Evolutionary conservation across 2,797 vertebrate genomes (phyloP), one percentile per base, ranked within the genome.

Genomic region (Jordanella pulchra): DNA sequence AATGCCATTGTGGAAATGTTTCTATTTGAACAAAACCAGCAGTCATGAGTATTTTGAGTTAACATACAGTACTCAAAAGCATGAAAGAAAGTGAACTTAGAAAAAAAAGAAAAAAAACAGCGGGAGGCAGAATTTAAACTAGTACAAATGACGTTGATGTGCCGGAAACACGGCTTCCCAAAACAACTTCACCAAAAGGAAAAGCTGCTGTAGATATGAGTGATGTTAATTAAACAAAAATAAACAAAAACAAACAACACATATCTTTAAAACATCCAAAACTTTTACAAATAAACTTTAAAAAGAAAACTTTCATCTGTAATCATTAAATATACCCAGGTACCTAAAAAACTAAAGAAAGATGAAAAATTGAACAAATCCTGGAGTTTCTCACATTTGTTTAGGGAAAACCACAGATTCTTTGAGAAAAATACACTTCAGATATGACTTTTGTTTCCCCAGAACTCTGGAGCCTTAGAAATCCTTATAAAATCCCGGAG

Each of bases 51-150:
- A 77, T 9, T 56, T 56, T 77, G n/a, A 70, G 48, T 69, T 53
- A 51, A 71, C 18, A 21, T 39, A 44, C 10, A 5, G 45, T 48
- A 27, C n/a, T n/a, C n/a, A n/a, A 32, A 75, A 73, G 69, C 0
- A 1, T 76, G 67, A 70, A 47, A 65, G 76, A 60, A 81, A 44
- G 30, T 3, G 32, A 76, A 56, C 35, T 3, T 67, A 44, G 56
- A 28, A 54, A 81, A 77, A 45, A 60, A 78, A 76, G 73, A 75
- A 78, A 71, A 78, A 81, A 69, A 71, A 82, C 86, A 83, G 81
- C 50, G 0, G 85, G 79, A 80, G 73, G 47, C 65, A 2, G 67
- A 53, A 77, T 80, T 75, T 72, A 50, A 83, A 78, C 71, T 25
- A 32, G 18, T 32, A 58, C 17, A 0, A 65, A 74, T 17, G 45